Percentiles rank a stretch among this genome's conserved stretches.
These are phyloP conservation scores for Philantomba maxwellii DNA, from an alignment of 2,113 vertebrate genomes.

Conservation along the genomic window DNA sequence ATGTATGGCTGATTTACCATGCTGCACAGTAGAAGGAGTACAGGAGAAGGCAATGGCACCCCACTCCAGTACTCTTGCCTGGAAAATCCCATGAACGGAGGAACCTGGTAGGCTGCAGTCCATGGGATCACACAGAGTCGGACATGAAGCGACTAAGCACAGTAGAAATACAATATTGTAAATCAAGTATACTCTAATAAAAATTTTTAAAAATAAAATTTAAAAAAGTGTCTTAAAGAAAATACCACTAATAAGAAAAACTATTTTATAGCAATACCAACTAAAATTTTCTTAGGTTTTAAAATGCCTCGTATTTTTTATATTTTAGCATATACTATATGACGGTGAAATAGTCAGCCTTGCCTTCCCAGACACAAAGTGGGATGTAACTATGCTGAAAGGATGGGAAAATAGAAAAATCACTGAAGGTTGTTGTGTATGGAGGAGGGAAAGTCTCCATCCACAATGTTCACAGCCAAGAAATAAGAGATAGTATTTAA, in stretches of 20 bases:
- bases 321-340: neutral
- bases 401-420: neutral
- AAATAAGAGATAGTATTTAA: neutral
- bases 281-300: neutral
- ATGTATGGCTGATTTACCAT: neutral
- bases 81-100: no score
- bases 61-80: no score
- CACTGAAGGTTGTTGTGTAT: neutral
- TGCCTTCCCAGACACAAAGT: neutral
- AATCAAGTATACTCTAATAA: neutral
- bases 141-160: neutral
- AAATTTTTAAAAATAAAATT: neutral
- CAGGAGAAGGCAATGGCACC: no score
- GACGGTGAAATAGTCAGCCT: neutral
- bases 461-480: neutral
- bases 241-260: neutral
- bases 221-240: neutral
- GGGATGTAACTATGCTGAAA: neutral
- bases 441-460: neutral
- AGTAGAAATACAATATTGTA: neutral
- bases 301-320: neutral
- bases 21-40: neutral
- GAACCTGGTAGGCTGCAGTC: no score
- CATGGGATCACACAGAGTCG: no score
- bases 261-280: neutral